Percentiles rank a stretch among this genome's conserved stretches.
Evolutionary conservation across 1,140 invertebrate genomes (phyloP).

Genomic region (Subanguina moxae): DNA sequence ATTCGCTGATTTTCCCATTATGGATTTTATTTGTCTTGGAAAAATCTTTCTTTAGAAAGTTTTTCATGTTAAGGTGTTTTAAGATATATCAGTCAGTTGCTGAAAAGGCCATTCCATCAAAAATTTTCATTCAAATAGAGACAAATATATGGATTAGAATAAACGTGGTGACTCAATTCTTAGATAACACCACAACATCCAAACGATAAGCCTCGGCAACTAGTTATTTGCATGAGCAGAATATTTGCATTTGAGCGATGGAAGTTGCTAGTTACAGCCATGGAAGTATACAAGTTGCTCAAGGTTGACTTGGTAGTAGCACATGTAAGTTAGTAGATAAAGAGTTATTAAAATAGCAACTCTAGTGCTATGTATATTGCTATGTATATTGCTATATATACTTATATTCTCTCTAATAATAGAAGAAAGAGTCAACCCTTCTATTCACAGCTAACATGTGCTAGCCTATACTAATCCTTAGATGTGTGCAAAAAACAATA

Average conservation of each 20-base stretch:
- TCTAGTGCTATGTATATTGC: no score
- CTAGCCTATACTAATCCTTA: no score
- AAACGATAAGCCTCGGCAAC: slow-evolving; percentile 4
- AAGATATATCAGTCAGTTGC: no score
- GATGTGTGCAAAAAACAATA: no score
- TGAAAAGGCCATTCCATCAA: no score
- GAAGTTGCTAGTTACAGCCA: slow-evolving; percentile 32
- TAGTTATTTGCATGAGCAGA: slow-evolving; percentile 36
- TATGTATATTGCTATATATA: no score
- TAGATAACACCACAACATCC: not conserved
- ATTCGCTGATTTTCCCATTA: no score
- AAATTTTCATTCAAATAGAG: not conserved
- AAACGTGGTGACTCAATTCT: not conserved
- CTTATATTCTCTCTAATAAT: no score
- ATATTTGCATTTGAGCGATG: slow-evolving; percentile 39
- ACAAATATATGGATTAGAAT: not conserved
- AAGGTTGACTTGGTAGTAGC: slow-evolving; percentile 27
- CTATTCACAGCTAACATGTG: no score
- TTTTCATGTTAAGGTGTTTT: not conserved
- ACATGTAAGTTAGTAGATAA: not conserved
- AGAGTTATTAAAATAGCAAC: not conserved
- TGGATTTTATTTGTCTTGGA: no score
- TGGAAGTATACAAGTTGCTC: slow-evolving; percentile 36
- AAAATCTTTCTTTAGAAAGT: not conserved
- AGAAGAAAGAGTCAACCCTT: no score